A percentile compares a stretch with the other conserved stretches of the same genome.
phyloP scores from a whole-genome alignment of 2,797 vertebrate species.

The Epinephelus coioides region DNA sequence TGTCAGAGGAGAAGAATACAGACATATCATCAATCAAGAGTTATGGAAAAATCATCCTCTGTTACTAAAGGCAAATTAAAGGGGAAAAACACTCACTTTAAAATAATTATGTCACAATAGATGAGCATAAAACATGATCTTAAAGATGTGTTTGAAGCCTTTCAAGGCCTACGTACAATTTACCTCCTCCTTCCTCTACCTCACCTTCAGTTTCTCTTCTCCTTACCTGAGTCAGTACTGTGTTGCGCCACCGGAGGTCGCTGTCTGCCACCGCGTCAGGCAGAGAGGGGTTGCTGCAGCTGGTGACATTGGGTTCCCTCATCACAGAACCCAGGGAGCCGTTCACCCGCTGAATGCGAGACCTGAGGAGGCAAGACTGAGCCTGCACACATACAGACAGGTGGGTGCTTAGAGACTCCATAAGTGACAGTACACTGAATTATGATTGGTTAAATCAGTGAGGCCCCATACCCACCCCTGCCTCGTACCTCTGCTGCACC shows the following conservation, averaged over 20 bases:
- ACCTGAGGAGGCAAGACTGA: conserved; percentile 75
- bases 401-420: background rate
- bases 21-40: background rate
- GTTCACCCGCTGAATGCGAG: conserved; percentile 81
- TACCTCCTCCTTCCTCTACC: too few species aligned
- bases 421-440: background rate
- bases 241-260: conserved; percentile 83
- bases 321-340: conserved; percentile 83
- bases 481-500: conserved; percentile 55
- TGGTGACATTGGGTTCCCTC: conserved; percentile 75
- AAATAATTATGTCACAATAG: background rate
- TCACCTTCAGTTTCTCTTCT: too few species aligned
- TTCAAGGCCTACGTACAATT: background rate
- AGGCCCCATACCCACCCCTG: background rate
- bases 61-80: background rate
- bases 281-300: conserved; percentile 55
- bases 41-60: background rate
- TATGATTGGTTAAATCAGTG: background rate
- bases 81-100: background rate
- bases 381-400: conserved; percentile 41
- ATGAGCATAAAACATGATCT: background rate
- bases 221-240: conserved; percentile 80
- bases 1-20: conserved; percentile 45
- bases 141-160: background rate
- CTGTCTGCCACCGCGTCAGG: conserved; percentile 69